A percentile compares a stretch with the other conserved stretches of the same genome.
Conservation (phyloP, 1,140 invertebrate genomes). For the Leucophenga varia region DNA sequence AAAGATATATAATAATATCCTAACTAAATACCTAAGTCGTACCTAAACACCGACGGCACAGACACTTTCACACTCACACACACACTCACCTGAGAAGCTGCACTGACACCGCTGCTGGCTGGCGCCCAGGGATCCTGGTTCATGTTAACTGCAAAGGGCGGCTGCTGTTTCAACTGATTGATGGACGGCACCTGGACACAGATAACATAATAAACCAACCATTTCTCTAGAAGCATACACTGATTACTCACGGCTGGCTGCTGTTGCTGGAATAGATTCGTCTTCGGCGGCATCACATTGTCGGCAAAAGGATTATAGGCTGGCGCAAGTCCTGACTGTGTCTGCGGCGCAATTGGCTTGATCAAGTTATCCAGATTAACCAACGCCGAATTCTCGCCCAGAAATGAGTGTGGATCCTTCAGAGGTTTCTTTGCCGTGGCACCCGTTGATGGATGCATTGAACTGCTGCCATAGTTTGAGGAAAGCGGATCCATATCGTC, state of each 20-base stretch:
- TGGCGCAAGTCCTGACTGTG: constrained; percentile 4
- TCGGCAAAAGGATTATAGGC: constrained; percentile 36
- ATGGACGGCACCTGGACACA: constrained; percentile 47
- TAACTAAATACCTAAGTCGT: too few species aligned
- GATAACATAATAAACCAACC: too few species aligned
- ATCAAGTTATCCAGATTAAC: constrained; percentile 93
- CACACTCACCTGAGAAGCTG: constrained; percentile 18
- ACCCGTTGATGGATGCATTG: constrained; percentile 6
- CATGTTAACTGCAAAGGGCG: constrained; percentile 33
- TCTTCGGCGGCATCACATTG: constrained; percentile 23
- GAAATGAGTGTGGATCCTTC: constrained; percentile 86
- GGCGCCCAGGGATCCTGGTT: constrained; percentile 39
- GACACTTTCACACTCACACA: too few species aligned
- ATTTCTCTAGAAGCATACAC: too few species aligned
- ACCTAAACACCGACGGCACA: too few species aligned
- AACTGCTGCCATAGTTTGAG: constrained; percentile 2
- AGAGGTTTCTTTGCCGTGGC: constrained; percentile 56
- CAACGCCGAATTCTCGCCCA: constrained; percentile 87
- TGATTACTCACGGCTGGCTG: constrained; percentile 26
- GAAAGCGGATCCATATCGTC: constrained; percentile 27
- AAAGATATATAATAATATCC: too few species aligned
- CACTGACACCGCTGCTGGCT: constrained; percentile 14
- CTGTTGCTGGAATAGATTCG: constrained; percentile 37
- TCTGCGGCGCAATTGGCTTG: constrained; percentile 57
- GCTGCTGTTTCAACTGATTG: constrained; percentile 57